Conservation (phyloP, 1,140 invertebrate genomes). For the Eulimnadia texana region DNA sequence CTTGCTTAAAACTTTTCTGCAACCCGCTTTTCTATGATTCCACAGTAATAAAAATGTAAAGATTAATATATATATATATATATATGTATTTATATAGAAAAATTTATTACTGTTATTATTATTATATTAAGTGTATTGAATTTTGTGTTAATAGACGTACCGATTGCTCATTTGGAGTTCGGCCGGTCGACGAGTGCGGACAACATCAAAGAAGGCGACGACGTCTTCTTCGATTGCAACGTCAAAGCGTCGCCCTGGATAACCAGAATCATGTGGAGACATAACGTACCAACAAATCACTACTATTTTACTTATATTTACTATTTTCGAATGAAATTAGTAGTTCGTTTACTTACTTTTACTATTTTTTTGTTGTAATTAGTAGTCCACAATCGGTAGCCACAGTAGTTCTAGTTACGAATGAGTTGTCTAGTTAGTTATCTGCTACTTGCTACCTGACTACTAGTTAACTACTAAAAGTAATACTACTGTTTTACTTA, state of each 20-base stretch:
- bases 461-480: no score
- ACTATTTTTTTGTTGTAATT: no score
- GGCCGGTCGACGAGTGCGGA: slow-evolving; percentile 62
- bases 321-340: slow-evolving; percentile 7
- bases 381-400: no score
- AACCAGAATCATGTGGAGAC: slow-evolving; percentile 19
- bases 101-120: background rate
- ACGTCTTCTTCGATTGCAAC: slow-evolving; percentile 80
- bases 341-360: no score
- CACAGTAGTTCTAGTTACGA: no score
- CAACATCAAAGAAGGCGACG: slow-evolving; percentile 62
- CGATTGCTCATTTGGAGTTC: slow-evolving; percentile 51
- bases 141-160: slow-evolving; percentile 39
- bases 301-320: slow-evolving; percentile 11
- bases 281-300: slow-evolving; percentile 20
- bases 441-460: no score
- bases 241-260: slow-evolving; percentile 60
- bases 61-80: no score
- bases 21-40: no score
- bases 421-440: no score
- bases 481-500: slow-evolving; percentile 11
- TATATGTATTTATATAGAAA: no score
- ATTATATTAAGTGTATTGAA: background rate
- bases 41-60: background rate
- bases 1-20: background rate